These are phyloP conservation scores for Aphelenchoides fujianensis DNA, from an alignment of 1,140 invertebrate species.

Conservation along the genomic window DNA sequence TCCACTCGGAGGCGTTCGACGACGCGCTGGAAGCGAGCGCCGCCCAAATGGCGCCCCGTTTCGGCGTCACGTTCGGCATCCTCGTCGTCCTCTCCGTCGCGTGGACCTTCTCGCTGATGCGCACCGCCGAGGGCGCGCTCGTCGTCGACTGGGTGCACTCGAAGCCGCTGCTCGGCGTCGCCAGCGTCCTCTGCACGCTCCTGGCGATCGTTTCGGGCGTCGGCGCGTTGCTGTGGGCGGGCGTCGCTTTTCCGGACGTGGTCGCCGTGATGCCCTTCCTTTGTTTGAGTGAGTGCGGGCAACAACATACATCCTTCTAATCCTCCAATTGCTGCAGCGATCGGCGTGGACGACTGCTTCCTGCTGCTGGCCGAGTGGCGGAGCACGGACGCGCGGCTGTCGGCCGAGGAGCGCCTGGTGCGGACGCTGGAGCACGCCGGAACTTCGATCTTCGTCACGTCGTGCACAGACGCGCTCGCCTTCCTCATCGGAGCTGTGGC, in stretches of 20 bases:
- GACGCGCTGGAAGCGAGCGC: constrained; percentile 47
- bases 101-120: constrained; percentile 48
- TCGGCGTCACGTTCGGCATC: constrained; percentile 50
- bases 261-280: constrained; percentile 88
- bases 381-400: constrained; percentile 68
- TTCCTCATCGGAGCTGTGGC: constrained; percentile 91
- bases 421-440: constrained; percentile 83
- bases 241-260: constrained; percentile 86
- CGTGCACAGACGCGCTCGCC: constrained; percentile 87
- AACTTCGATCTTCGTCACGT: constrained; percentile 93
- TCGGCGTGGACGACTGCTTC: constrained; percentile 57
- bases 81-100: constrained; percentile 49
- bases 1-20: constrained; percentile 55
- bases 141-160: constrained; percentile 53
- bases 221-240: constrained; percentile 81
- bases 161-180: constrained; percentile 50
- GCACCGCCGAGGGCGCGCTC: constrained; percentile 4
- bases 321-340: constrained; percentile 37
- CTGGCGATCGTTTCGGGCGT: constrained; percentile 85
- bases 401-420: constrained; percentile 63
- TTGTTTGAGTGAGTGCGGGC: too few relatives aligned
- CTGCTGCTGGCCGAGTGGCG: constrained; percentile 56
- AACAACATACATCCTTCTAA: constrained; percentile 76
- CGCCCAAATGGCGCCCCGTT: constrained; percentile 43
- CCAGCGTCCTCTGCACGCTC: constrained; percentile 77